phyloP scores from a whole-genome alignment of 2,888 invertebrate species.

The Apamea sordens region DNA sequence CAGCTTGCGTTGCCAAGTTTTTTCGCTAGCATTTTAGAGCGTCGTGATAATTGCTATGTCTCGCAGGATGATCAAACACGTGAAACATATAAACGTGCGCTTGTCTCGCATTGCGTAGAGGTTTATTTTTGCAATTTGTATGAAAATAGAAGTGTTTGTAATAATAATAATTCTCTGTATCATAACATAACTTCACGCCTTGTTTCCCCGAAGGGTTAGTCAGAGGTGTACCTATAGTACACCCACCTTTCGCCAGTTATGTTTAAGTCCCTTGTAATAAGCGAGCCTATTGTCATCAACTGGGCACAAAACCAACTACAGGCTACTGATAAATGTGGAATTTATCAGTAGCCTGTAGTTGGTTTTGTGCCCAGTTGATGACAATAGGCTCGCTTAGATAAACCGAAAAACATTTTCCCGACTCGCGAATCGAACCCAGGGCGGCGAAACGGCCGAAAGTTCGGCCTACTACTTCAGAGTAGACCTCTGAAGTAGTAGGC shows the following conservation, averaged over 20 bases:
- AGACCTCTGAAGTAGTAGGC: no score
- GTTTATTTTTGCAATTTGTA: constrained; percentile 24
- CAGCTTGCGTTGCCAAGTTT: constrained; percentile 59
- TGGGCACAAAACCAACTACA: neutral
- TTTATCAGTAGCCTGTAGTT: no score
- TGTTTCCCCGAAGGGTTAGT: neutral
- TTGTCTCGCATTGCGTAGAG: constrained; percentile 4
- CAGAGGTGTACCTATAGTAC: neutral
- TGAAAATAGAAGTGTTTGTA: constrained; percentile 32
- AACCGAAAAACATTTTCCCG: neutral
- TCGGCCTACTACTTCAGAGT: no score
- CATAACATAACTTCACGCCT: neutral
- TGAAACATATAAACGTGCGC: constrained; percentile 29
- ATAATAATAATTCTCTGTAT: neutral
- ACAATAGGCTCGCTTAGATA: no score
- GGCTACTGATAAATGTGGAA: neutral
- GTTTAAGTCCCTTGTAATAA: neutral
- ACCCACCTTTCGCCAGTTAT: neutral
- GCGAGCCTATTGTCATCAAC: neutral
- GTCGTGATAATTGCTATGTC: constrained; percentile 36
- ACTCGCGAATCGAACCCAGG: neutral
- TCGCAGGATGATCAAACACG: constrained; percentile 37
- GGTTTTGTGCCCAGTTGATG: no score
- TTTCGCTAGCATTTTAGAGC: constrained; percentile 18
- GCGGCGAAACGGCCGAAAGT: no score